Conservation (phyloP, 2,888 invertebrate species). For the Lochmaea capreae region DNA sequence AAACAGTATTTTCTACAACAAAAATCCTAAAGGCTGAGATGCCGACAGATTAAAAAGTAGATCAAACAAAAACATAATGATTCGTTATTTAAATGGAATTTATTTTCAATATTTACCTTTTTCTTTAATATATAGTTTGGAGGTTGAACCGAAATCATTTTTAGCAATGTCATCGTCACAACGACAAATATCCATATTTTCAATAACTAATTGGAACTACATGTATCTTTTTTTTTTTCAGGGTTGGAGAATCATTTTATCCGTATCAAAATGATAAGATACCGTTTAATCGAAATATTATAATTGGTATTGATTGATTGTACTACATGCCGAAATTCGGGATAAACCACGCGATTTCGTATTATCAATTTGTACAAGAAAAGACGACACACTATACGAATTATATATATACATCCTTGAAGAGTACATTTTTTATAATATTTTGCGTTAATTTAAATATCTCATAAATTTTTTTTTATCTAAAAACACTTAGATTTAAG, state of each 20-base stretch:
- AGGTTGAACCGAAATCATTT: conserved; percentile 24
- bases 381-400: neutral
- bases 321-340: conserved; percentile 18
- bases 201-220: conserved; percentile 1
- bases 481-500: too few relatives aligned
- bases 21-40: too few relatives aligned
- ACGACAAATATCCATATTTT: conserved; percentile 43
- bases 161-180: conserved; percentile 44
- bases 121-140: conserved; percentile 21
- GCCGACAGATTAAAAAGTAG: too few relatives aligned
- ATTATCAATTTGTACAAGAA: neutral
- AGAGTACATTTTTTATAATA: too few relatives aligned
- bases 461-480: too few relatives aligned
- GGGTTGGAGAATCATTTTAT: conserved; percentile 17
- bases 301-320: conserved; percentile 23
- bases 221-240: neutral
- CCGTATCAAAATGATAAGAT: conserved; percentile 16
- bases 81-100: neutral
- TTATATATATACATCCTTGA: neutral
- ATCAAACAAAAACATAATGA: too few relatives aligned
- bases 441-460: too few relatives aligned
- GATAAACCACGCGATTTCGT: conserved; percentile 10
- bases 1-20: too few relatives aligned
- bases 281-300: conserved; percentile 9
- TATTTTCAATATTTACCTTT: conserved; percentile 9